phyloP scores from a whole-genome alignment of 2,113 vertebrate species.

The Willisornis vidua region DNA sequence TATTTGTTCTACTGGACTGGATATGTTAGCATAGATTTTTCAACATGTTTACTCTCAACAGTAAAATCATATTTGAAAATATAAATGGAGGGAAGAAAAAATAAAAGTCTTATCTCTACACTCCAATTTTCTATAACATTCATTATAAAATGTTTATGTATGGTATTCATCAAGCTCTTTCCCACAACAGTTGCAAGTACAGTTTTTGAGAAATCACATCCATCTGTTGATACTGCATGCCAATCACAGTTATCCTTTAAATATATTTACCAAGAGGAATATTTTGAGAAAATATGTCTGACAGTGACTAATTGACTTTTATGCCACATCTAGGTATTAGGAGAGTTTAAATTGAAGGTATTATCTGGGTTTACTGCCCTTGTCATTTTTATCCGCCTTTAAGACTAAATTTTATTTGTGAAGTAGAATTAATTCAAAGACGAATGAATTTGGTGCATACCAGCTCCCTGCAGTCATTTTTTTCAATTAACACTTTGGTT shows the following conservation, averaged over 20 bases:
- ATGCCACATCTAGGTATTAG: neutral
- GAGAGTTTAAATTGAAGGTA: conserved; percentile 20
- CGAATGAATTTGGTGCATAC: neutral
- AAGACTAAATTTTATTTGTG: conserved; percentile 23
- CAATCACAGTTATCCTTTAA: conserved; percentile 21
- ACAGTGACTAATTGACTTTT: conserved; percentile 5
- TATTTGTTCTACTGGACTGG: neutral
- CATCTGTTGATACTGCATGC: neutral
- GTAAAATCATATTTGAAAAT: neutral
- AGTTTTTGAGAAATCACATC: neutral
- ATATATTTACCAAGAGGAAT: conserved; percentile 10
- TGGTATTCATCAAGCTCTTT: neutral
- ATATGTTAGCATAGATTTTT: neutral
- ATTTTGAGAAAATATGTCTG: conserved; percentile 19
- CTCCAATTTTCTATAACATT: neutral
- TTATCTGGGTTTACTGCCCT: conserved; percentile 31
- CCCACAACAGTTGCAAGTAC: neutral
- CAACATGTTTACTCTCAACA: neutral
- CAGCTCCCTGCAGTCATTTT: neutral
- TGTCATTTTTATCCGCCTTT: conserved; percentile 40
- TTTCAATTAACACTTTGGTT: conserved; percentile 28
- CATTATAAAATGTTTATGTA: neutral
- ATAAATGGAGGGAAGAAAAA: neutral
- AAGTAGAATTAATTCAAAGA: conserved; percentile 9
- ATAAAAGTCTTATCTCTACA: neutral